Percentiles rank a stretch among this genome's conserved stretches.
phyloP scores from a whole-genome alignment of 2,113 vertebrate genomes.

The Illadopsis cleaveri region DNA sequence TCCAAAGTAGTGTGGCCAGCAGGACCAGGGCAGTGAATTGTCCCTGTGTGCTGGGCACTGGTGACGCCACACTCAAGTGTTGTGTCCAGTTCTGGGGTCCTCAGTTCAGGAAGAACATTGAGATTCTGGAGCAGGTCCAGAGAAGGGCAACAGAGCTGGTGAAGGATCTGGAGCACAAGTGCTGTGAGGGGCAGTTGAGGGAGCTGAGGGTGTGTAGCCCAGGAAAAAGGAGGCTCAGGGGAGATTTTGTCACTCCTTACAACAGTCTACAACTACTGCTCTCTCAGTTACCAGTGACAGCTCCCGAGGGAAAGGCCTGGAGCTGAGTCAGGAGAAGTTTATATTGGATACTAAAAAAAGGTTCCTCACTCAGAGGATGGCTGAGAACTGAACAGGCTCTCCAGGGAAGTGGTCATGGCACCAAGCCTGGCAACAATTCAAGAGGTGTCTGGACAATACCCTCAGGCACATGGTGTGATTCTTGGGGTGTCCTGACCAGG shows the following conservation, averaged over 20 bases:
- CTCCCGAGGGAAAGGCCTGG: not conserved
- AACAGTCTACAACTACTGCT: not conserved
- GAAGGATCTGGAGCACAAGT: not conserved
- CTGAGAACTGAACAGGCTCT: not conserved
- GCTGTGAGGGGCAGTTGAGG: rapidly evolving
- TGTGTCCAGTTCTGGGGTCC: not conserved
- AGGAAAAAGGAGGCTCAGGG: not conserved
- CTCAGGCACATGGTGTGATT: not conserved
- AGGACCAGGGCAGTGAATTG: not conserved
- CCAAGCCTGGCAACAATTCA: not conserved
- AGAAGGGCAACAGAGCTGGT: too few relatives aligned
- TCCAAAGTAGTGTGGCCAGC: not conserved
- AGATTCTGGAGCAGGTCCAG: not conserved
- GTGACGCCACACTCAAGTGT: rapidly evolving
- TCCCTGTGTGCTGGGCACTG: too few relatives aligned
- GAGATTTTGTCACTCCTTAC: not conserved
- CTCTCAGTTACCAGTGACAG: not conserved
- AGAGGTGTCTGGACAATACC: too few relatives aligned
- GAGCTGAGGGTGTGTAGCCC: not conserved
- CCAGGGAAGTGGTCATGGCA: not conserved
- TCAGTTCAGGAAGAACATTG: rapidly evolving
- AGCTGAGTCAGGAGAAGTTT: not conserved
- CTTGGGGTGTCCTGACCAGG: not conserved
- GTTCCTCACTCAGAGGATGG: not conserved
- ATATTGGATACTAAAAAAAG: not conserved